Evolutionary conservation across 2,888 invertebrate genomes (phyloP), one percentile per base, ranked within the genome.

Genomic region (Dryadula phaetusa): DNA sequence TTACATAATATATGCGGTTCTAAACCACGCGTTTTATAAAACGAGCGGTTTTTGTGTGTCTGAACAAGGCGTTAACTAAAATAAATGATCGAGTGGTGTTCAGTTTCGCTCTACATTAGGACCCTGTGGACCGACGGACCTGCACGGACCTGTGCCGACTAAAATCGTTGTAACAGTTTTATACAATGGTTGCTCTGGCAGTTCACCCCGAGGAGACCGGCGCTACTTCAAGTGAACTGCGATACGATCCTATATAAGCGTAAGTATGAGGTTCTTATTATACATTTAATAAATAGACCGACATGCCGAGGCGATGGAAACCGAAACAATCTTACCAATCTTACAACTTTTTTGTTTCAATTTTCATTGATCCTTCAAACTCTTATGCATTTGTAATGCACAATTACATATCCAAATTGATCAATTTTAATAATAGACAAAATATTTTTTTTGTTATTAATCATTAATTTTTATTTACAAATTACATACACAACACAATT

Each of bases 101-200:
- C 69, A 69, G 72, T 63, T 67, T 68, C 71, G 71, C 78, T 82
- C 82, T 87, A 87, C 78, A 79, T 84, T 86, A 88, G 85, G 83
- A 89, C 90, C 90, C 90, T 90, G 90, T 90, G 88, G 83, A 86
- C 81, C 85, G 85, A 80, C 85, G 76, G 74, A 76, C 73, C 69
- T 82, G 82, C 83, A 85, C 82, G 83, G 86, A 86, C 54, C 37
- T 8, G 22, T n/a, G 56, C 40, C 56, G 56, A 25, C 81, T 84
- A 82, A 82, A 79, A 82, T 88, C 88, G 88, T 89, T 88, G 89
- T 86, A 74, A 71, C 71, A 68, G 69, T 70, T 73, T 72, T 75
- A 76, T 75, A 74, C 73, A 75, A 69, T 73, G 71, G 69, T 70
- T 58, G 75, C 74, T 74, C 72, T 73, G 73, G 71, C 62, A 71